A percentile compares a stretch with the other conserved stretches of the same genome.
Conservation (phyloP, 2,797 vertebrate genomes). For the Odontamblyopus lacepedii region DNA sequence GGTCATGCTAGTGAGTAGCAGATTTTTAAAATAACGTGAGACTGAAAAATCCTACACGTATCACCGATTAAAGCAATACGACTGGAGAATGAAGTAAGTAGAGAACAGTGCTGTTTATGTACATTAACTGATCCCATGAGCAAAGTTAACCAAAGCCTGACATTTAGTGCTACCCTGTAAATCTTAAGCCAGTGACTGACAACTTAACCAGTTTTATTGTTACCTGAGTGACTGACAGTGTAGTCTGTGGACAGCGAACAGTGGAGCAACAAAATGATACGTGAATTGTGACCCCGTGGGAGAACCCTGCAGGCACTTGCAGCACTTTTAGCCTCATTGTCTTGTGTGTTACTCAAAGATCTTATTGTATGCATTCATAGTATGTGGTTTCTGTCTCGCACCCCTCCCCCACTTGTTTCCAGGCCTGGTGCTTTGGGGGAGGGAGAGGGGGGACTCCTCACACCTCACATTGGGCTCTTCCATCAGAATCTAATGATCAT, state of each 20-base stretch:
- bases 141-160: background rate
- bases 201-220: conserved; percentile 51
- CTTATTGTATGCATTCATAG: conserved; percentile 18
- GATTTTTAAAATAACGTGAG: too few relatives aligned
- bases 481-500: conserved; percentile 35
- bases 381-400: conserved; percentile 18
- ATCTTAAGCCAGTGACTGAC: conserved; percentile 41
- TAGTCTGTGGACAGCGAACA: conserved; percentile 16
- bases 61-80: too few relatives aligned
- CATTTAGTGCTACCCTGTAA: background rate
- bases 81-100: too few relatives aligned
- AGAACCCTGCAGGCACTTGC: conserved; percentile 30
- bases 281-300: conserved; percentile 49
- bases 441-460: conserved; percentile 31
- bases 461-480: conserved; percentile 39
- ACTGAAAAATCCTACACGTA: too few relatives aligned
- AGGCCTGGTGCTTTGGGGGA: conserved; percentile 22
- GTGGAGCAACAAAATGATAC: conserved; percentile 32
- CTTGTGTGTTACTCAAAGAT: conserved; percentile 37
- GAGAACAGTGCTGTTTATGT: too few relatives aligned
- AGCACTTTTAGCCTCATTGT: conserved; percentile 42
- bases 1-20: too few relatives aligned
- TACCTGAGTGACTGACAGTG: conserved; percentile 36
- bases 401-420: conserved; percentile 23
- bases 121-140: too few relatives aligned